Evolutionary conservation across 2,888 invertebrate species (phyloP), one percentile per base, ranked within the genome.

Genomic region (Prostheceraeus crozeri): DNA sequence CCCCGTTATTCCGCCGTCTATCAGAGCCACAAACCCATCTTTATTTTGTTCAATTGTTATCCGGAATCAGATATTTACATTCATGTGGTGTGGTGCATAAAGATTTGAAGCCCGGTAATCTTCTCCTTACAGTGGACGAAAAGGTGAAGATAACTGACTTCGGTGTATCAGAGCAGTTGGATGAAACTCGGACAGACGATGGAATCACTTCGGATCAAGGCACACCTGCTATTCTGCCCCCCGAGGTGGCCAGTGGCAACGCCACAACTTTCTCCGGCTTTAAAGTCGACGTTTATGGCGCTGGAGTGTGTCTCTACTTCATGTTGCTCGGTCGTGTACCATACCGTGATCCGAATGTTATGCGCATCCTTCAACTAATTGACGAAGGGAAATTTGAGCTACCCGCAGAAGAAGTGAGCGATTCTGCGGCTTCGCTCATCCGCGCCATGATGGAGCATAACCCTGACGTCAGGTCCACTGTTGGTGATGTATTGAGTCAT

Each of bases 221-320:
- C 16, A 61, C 61, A 4, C 61, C 59, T 10, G 61, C 61, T 6
- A 62, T 61, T 33, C 61, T 61, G 30, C 61, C 61, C 11, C 61
- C 61, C 6, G 61, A 61, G 28, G 48, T 61, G 14, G 61, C 59
- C 2, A 33, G 30, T 6, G 61, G 59, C n/a, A 60, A 30, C 11
- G 35, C 14, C 8, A 23, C 28, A 14, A 35, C 33, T 11, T 53
- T 53, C 28, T 61, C 21, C 16, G 61, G 61, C 21, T 60, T 16
- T 23, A 59, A 61, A 16, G 45, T 61, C 11, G 61, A 61, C 36
- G 19, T 61, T 8, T 61, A 61, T 33, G 21, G 61, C 28, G 27
- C 61, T 23, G 61, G 61, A 35, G 61, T 61, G 25, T 40, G 60
- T 25, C 56, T 61, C 31, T 61, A 61, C 48, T 61, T 61, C 30